These are phyloP conservation scores for Periophthalmodon schlosseri DNA, from an alignment of 2,113 vertebrate species.

Conservation along the genomic window DNA sequence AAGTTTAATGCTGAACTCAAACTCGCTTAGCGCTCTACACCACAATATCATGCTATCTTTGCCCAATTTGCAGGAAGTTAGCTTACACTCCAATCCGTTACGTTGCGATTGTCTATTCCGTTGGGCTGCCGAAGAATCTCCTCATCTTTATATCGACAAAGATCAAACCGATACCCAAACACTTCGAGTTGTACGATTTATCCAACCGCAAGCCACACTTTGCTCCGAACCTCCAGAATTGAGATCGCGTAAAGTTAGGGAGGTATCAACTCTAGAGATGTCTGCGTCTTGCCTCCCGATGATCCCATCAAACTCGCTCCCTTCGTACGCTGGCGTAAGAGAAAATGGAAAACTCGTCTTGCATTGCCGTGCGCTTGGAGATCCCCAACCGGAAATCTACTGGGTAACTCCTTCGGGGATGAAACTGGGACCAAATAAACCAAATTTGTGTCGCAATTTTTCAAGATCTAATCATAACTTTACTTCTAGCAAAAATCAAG, in stretches of 20 bases:
- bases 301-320: slow-evolving; percentile 85
- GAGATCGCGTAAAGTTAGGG: slow-evolving; percentile 81
- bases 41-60: slow-evolving; percentile 86
- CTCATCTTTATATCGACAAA: slow-evolving; percentile 59
- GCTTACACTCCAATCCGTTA: slow-evolving; percentile 94
- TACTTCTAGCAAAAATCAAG: background rate
- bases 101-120: slow-evolving; percentile 95
- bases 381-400: slow-evolving; percentile 90
- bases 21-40: slow-evolving; percentile 92
- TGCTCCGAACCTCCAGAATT: slow-evolving; percentile 93
- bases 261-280: slow-evolving; percentile 92
- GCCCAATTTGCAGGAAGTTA: slow-evolving; percentile 92
- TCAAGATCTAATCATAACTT: slow-evolving; percentile 32
- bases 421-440: slow-evolving; percentile 67
- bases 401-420: slow-evolving; percentile 89
- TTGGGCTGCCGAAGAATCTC: slow-evolving; percentile 81
- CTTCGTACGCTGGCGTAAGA: slow-evolving; percentile 76
- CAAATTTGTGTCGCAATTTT: slow-evolving; percentile 22
- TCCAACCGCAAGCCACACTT: slow-evolving; percentile 92
- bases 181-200: slow-evolving; percentile 85
- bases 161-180: slow-evolving; percentile 47
- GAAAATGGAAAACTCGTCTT: slow-evolving; percentile 75
- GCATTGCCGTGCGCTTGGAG: slow-evolving; percentile 91
- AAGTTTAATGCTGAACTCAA: slow-evolving; percentile 98
- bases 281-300: slow-evolving; percentile 88